phyloP scores from a whole-genome alignment of 2,797 vertebrate species.

The Protonibea diacanthus region DNA sequence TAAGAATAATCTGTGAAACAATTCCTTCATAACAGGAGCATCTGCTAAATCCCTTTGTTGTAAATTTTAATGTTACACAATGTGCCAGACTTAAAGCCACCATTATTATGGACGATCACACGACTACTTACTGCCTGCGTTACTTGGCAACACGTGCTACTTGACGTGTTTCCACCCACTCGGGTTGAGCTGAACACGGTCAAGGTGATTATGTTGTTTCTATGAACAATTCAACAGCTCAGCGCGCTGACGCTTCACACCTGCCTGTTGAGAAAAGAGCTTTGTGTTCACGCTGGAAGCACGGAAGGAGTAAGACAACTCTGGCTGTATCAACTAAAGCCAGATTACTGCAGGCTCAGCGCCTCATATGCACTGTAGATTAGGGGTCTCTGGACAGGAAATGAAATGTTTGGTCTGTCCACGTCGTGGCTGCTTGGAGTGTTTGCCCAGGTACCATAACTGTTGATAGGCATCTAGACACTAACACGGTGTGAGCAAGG shows the following conservation, averaged over 20 bases:
- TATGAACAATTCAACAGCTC: constrained; percentile 58
- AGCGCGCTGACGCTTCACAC: constrained; percentile 27
- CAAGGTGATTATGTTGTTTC: constrained; percentile 68
- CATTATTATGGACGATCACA: constrained; percentile 45
- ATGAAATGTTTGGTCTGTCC: constrained; percentile 66
- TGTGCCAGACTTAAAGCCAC: constrained; percentile 10
- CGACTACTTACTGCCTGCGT: constrained; percentile 47
- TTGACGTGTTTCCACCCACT: constrained; percentile 69
- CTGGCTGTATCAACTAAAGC: constrained; percentile 13
- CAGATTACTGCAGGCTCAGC: constrained; percentile 39
- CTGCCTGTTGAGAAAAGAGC: constrained; percentile 31
- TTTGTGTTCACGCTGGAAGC: constrained; percentile 41
- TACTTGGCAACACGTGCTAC: constrained; percentile 78
- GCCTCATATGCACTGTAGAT: constrained; percentile 39
- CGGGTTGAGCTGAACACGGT: constrained; percentile 51
- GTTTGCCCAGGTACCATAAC: constrained; percentile 63
- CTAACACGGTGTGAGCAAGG: constrained; percentile 22
- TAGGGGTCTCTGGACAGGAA: constrained; percentile 59
- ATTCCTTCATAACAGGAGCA: constrained; percentile 1
- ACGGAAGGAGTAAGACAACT: constrained; percentile 3
- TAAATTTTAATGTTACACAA: constrained; percentile 11
- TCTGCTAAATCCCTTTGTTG: constrained; percentile 13
- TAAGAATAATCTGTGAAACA: constrained; percentile 18
- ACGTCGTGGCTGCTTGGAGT: constrained; percentile 10
- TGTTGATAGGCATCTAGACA: constrained; percentile 69